Percentiles rank a stretch among this genome's conserved stretches.
Conservation (phyloP, 2,113 vertebrate genomes). For the Micronycteris hirsuta region DNA sequence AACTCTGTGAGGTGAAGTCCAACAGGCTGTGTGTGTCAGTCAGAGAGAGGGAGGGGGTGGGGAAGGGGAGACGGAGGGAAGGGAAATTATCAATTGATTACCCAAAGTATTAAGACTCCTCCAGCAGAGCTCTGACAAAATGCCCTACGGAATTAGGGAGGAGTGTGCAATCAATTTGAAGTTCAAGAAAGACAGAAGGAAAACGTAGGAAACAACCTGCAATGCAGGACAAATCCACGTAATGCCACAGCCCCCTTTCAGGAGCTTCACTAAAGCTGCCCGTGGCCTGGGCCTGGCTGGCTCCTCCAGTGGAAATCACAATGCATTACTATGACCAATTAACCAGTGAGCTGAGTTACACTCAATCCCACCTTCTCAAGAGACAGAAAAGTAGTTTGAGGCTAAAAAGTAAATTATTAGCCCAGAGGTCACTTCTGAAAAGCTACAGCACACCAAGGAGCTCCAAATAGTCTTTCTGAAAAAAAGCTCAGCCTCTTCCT, state of each 20-base stretch:
- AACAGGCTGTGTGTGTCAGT: background rate
- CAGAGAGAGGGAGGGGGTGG: background rate
- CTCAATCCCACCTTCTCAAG: background rate
- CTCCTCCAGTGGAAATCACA: background rate
- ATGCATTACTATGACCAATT: background rate
- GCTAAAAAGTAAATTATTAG: background rate
- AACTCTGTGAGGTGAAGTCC: background rate
- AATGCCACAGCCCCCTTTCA: background rate
- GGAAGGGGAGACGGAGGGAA: background rate
- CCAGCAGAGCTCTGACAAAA: background rate
- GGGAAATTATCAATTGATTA: background rate
- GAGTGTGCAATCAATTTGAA: background rate
- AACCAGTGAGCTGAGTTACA: background rate
- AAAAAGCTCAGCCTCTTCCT: background rate
- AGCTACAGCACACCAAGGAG: background rate
- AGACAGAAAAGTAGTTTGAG: background rate
- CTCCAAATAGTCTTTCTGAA: background rate
- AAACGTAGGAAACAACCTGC: background rate
- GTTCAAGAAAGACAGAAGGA: background rate
- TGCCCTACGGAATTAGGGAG: background rate
- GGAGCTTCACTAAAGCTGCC: background rate
- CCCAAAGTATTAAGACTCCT: background rate
- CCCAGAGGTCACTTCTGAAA: slow-evolving; percentile 14
- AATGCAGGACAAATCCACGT: background rate
- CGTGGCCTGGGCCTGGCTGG: background rate